Evolutionary conservation across 2,797 vertebrate species (phyloP), one percentile per base, ranked within the genome.

Genomic region (Chaetophractus vellerosus): DNA sequence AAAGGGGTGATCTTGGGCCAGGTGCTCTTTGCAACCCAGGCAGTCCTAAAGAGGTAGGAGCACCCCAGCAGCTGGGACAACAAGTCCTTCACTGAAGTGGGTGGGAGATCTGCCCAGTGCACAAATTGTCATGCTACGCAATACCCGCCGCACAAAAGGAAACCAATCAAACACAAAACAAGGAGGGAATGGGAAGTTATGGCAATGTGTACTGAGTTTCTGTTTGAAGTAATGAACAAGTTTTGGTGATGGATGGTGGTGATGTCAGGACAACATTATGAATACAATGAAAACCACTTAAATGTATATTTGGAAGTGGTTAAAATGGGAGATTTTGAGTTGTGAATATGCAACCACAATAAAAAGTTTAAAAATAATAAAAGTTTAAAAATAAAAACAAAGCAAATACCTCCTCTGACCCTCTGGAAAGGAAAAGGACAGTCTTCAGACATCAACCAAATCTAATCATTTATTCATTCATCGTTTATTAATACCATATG

Each of bases 401-500:
- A 95, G 57, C 21, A 69, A 80, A 96, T 48, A 23, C 16, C 75
- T 88, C 74, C 95, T 41, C 38, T 28, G 48, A 83, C n/a, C 82
- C 75, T 95, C 75, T 41, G 3, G 74, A 75, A 96, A 74, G 79
- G 68, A 94, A 90, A 31, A 45, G 10, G 31, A 31, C 61, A 86
- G 15, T 75, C n/a, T 52, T 16, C 50, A 95, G 88, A 80, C 71
- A 88, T 66, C 84, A 4, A 41, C 33, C 24, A 75, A 89, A 86
- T 88, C 81, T 19, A 93, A 38, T 92, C 75, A 76, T 48, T 96
- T 71, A 78, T 64, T 82, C 21, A 10, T 19, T 92, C 59, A 89
- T 69, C 38, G 6, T 38, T 38, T 38, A 38, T 38, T 38, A 38
- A 38, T 38, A 38, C 86, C 59, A 83, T 64, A 55, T 76, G 88